phyloP scores from a whole-genome alignment of 1,140 invertebrate species.

The Cephus cinctus region DNA sequence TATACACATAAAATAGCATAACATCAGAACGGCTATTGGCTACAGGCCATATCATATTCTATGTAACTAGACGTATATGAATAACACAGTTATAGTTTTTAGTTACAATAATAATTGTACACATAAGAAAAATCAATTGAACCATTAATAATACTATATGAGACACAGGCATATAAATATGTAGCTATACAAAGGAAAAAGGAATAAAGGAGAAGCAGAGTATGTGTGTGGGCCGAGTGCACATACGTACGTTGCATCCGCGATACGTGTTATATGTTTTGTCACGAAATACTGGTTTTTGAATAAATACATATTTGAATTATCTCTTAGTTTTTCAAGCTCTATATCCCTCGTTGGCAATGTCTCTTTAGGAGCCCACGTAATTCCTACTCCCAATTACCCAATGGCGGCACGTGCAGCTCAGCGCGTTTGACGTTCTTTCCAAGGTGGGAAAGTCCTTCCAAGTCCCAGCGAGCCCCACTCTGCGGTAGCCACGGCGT shows the following conservation, averaged over 20 bases:
- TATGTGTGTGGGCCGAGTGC: constrained; percentile 28
- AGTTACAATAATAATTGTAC: constrained; percentile 24
- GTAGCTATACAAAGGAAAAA: constrained; percentile 23
- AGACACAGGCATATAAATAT: constrained; percentile 22
- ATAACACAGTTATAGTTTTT: constrained; percentile 19
- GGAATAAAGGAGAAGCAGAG: constrained; percentile 20
- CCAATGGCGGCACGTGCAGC: too few species aligned
- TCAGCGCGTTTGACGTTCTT: too few species aligned
- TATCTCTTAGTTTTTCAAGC: constrained; percentile 17
- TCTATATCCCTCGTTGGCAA: not conserved
- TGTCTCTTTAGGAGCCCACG: not conserved
- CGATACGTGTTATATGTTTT: constrained; percentile 42
- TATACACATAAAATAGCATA: constrained; percentile 15
- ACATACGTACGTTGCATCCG: constrained; percentile 22
- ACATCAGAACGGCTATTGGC: constrained; percentile 16
- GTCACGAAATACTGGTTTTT: constrained; percentile 49
- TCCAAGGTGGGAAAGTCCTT: too few species aligned
- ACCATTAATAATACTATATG: constrained; percentile 15
- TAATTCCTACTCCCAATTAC: not conserved
- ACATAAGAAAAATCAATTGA: constrained; percentile 17
- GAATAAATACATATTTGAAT: constrained; percentile 52
- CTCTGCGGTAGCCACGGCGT: not conserved
- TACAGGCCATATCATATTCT: constrained; percentile 33
- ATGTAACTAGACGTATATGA: constrained; percentile 32
- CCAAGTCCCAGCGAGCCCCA: not conserved